These are phyloP conservation scores for Carcinoscorpius rotundicauda DNA, from an alignment of 1,140 invertebrate species.

Conservation along the genomic window DNA sequence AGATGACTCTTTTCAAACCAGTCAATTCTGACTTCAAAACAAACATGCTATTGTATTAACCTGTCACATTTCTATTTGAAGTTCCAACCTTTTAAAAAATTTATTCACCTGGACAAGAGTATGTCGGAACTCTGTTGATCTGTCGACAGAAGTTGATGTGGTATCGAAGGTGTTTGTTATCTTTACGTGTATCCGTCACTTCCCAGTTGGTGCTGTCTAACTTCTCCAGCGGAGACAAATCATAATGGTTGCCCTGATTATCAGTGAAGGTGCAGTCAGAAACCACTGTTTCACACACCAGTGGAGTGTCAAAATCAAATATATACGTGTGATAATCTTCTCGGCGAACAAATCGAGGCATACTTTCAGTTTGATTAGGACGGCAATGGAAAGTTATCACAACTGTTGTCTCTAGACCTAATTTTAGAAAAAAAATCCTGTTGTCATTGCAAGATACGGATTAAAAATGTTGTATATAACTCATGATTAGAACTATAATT, in stretches of 20 bases:
- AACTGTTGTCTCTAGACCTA: too few relatives aligned
- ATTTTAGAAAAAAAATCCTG: too few relatives aligned
- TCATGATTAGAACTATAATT: too few relatives aligned
- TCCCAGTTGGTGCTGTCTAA: conserved; percentile 9
- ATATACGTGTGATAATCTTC: too few relatives aligned
- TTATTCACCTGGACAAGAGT: conserved; percentile 11
- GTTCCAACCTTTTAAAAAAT: conserved; percentile 1
- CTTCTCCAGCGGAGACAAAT: conserved; percentile 8
- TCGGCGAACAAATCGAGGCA: too few relatives aligned
- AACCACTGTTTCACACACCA: not conserved
- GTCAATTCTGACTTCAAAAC: too few relatives aligned
- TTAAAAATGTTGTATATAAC: too few relatives aligned
- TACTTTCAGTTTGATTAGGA: too few relatives aligned
- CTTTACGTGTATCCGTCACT: not conserved
- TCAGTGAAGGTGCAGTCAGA: conserved; percentile 13
- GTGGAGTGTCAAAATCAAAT: conserved; percentile 7
- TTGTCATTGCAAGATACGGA: too few relatives aligned
- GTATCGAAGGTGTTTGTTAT: conserved; percentile 6
- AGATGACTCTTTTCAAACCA: too few relatives aligned
- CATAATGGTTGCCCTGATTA: conserved; percentile 15
- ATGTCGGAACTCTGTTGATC: conserved; percentile 2
- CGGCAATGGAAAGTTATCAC: too few relatives aligned
- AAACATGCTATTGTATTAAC: too few relatives aligned
- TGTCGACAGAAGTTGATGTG: conserved; percentile 18
- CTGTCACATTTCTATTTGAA: not conserved